A percentile compares a stretch with the other conserved stretches of the same genome.
Conservation (phyloP, 2,113 vertebrate genomes). For the Cacatua alba region DNA sequence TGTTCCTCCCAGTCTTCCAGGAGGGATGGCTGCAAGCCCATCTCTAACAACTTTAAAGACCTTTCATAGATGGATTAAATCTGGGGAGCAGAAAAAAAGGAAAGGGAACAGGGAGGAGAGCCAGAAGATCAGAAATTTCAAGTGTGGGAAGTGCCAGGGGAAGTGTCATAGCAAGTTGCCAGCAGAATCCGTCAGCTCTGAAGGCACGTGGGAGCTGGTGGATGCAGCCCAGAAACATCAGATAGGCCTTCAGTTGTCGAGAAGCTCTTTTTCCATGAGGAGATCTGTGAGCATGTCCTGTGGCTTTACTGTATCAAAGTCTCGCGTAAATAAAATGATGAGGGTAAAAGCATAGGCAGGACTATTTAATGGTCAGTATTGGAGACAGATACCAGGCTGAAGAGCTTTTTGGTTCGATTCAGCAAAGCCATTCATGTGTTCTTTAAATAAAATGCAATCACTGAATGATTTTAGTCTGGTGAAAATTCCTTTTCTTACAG, state of each 20-base stretch:
- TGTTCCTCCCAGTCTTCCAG: not conserved
- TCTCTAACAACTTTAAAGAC: not conserved
- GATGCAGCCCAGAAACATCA: not conserved
- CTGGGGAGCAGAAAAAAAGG: not conserved
- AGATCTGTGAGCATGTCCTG: not conserved
- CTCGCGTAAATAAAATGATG: fast-evolving
- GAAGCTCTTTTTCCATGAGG: not conserved
- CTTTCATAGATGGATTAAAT: not conserved
- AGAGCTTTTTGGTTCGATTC: not conserved
- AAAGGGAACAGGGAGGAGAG: not conserved
- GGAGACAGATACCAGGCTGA: not conserved
- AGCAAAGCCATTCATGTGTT: not conserved
- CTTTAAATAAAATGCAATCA: not conserved
- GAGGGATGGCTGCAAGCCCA: not conserved
- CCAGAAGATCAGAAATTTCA: not conserved
- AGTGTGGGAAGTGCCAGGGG: not conserved
- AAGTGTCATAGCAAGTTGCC: not conserved
- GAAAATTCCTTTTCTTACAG: not conserved
- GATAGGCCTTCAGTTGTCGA: not conserved
- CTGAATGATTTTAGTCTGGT: not conserved
- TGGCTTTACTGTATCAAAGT: not conserved
- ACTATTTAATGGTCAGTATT: not conserved
- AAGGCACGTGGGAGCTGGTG: not conserved
- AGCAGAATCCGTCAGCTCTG: not conserved
- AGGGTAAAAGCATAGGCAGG: not conserved